Evolutionary conservation across 2,888 invertebrate species (phyloP).

Genomic region (Rhopalosiphum nymphaeae): DNA sequence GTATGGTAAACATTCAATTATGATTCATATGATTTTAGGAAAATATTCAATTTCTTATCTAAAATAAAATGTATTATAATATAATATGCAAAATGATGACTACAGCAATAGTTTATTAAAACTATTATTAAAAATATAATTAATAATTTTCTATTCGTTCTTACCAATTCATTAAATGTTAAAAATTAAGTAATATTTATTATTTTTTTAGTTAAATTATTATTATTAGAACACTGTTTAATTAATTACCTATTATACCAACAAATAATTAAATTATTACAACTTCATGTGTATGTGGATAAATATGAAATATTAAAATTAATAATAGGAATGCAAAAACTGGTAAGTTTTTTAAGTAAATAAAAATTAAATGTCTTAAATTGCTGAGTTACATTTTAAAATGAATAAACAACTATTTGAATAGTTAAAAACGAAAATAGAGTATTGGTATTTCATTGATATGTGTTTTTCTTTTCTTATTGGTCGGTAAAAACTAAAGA

Average conservation of each 20-base stretch:
- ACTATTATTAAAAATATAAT: not conserved
- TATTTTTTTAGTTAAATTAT: not conserved
- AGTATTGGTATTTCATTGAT: not conserved
- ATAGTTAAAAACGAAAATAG: not conserved
- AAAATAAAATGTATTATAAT: not conserved
- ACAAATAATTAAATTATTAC: not conserved
- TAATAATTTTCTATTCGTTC: not conserved
- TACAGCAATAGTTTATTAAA: not conserved
- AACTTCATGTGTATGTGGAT: not conserved
- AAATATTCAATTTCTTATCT: not conserved
- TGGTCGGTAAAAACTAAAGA: not conserved
- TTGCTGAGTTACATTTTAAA: not conserved
- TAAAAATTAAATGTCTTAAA: not conserved
- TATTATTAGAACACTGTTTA: not conserved
- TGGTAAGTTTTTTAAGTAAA: not conserved
- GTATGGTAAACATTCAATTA: constrained; percentile 16
- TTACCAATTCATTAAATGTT: not conserved
- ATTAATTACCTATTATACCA: not conserved
- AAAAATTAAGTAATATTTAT: not conserved
- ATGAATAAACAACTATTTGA: not conserved
- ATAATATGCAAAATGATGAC: not conserved
- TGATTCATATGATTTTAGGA: not conserved
- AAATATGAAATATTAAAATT: not conserved
- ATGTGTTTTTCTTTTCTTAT: not conserved
- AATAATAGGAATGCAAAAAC: not conserved